Evolutionary conservation across 2,797 vertebrate species (phyloP), one percentile per base, ranked within the genome.

Genomic region (Ficedula albicollis): DNA sequence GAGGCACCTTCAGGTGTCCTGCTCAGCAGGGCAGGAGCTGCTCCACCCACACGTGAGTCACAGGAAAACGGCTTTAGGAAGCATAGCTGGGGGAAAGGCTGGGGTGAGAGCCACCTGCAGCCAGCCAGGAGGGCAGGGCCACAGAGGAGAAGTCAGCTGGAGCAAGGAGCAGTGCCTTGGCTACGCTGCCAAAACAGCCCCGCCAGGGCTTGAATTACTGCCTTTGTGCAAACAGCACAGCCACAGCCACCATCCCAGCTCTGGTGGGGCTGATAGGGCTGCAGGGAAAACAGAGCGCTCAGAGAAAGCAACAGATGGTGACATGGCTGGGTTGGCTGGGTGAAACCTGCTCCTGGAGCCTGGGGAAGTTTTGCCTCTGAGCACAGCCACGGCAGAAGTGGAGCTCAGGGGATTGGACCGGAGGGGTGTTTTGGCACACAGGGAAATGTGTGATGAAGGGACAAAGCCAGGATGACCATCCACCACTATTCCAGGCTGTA

Each of bases 161-260:
- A 96, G 87, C 66, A 62, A 82, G 56, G 60, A 77, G 88, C 46
- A 21, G 75, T 70, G 68, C 90, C 94, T 72, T 70, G 89, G 89
- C 95, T 87, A 74, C 44, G 5, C 77, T 94, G 95, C 87, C 90
- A 90, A 83, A 86, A 84, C 95, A 95, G 91, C 94, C 86, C 7
- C 16, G 25, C 91, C 36, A 1, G 84, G 79, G 80, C 93, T 96
- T 88, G 92, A 91, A 38, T 96, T 93, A 95, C 94, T 5, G 23
- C 76, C 89, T 83, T 77, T 96, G 87, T 87, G 83, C 86, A 94
- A 95, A 93, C 91, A 84, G 32, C 5, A 3, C 15, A 49, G 77
- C 74, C 68, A 80, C 87, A 14, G 6, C 7, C 48, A 73, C 25
- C 89, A 60, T 62, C 92, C 60, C 34, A 27, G 6, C 89, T 84